Evolutionary conservation across 2,797 vertebrate species (phyloP).

Genomic region (Propithecus deckenii): DNA sequence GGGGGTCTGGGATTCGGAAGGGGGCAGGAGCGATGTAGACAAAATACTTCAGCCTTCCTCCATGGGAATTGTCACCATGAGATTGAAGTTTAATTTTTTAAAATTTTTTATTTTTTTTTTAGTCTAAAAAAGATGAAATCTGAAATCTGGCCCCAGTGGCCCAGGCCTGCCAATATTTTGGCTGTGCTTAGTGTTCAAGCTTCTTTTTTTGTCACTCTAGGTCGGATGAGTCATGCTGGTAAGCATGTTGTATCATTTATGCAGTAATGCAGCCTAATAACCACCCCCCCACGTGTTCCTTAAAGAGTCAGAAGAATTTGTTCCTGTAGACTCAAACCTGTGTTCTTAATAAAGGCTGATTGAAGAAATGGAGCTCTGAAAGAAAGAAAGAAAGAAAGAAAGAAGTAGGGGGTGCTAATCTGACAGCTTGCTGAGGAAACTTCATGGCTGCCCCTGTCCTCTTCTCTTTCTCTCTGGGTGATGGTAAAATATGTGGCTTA

Average conservation of each 20-base stretch:
- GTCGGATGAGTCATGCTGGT: constrained; percentile 83
- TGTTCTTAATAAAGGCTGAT: constrained; percentile 84
- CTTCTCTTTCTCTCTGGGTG: constrained; percentile 31
- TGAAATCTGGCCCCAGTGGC: constrained; percentile 75
- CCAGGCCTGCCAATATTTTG: constrained; percentile 78
- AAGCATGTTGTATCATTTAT: constrained; percentile 85
- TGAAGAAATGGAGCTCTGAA: constrained; percentile 78
- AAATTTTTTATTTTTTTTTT: background rate
- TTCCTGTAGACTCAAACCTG: constrained; percentile 81
- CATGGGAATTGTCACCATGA: constrained; percentile 77
- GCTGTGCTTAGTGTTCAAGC: constrained; percentile 75
- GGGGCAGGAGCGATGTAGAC: constrained; percentile 65
- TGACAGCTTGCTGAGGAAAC: constrained; percentile 82
- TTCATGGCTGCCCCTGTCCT: constrained; percentile 51
- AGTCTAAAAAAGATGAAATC: constrained; percentile 78
- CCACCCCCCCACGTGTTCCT: constrained; percentile 81
- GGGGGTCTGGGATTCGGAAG: constrained; percentile 26
- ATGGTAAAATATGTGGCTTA: constrained; percentile 74
- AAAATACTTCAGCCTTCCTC: constrained; percentile 74
- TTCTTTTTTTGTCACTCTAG: constrained; percentile 80
- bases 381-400: too few relatives aligned
- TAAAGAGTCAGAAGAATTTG: constrained; percentile 84
- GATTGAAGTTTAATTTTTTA: constrained; percentile 67
- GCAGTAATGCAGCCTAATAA: constrained; percentile 81
- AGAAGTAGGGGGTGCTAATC: constrained; percentile 64